These are phyloP conservation scores for Percina caprodes DNA, from an alignment of 2,113 vertebrate genomes.

Conservation along the genomic window DNA sequence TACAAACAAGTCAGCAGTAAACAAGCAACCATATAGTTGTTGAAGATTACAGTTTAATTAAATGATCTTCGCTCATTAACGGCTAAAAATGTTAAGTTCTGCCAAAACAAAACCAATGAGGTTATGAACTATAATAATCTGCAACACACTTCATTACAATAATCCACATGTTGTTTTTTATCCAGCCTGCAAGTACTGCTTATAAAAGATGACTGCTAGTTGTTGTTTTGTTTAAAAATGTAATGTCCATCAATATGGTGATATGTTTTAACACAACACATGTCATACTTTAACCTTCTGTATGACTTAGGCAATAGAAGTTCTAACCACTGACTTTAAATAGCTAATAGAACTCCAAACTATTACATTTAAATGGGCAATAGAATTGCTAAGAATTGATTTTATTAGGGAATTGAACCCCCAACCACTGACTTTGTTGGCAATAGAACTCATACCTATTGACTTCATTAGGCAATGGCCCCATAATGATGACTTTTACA, in stretches of 20 bases:
- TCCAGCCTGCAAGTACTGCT: neutral
- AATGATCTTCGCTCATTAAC: constrained; percentile 3
- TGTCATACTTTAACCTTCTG: neutral
- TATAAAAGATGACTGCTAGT: neutral
- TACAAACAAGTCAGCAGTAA: neutral
- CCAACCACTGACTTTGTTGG: neutral
- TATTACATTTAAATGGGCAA: too few species aligned
- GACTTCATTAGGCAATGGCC: too few species aligned
- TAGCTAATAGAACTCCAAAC: neutral
- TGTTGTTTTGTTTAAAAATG: neutral
- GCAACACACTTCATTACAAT: constrained; percentile 13
- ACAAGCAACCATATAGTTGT: neutral
- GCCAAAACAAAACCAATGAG: constrained; percentile 11
- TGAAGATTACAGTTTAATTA: neutral
- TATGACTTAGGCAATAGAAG: neutral
- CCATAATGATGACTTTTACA: neutral
- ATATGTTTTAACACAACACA: neutral
- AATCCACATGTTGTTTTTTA: constrained; percentile 6
- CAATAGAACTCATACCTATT: neutral
- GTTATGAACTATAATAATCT: constrained; percentile 21
- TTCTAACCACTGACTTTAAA: neutral
- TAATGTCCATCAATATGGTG: neutral
- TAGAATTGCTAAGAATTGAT: too few species aligned
- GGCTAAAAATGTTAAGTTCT: neutral
- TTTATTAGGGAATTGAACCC: too few species aligned